Evolutionary conservation across 2,797 vertebrate species (phyloP), one percentile per base, ranked within the genome.

Genomic region (Acrossocheilus fasciatus): DNA sequence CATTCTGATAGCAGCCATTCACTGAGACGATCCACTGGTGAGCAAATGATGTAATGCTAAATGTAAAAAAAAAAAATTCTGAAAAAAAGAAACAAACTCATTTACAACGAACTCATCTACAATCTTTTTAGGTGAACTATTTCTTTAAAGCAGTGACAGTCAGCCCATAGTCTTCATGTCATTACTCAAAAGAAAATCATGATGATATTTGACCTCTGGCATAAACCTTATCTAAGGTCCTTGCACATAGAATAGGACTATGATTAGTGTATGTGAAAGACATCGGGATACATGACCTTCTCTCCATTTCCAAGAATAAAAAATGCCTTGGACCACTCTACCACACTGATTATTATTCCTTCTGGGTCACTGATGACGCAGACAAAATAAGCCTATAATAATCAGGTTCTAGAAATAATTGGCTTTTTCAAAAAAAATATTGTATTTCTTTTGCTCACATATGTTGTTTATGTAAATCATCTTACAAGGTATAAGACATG

Each of bases 211-310:
- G 62, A 83, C 39, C 75, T 84, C 11, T 52, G 54, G 77, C 81
- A 85, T 79, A 43, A 64, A 68, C 57, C 45, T 87, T 80, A 77
- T 77, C 74, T 72, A 86, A 84, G 90, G 88, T 92, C 89, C 91
- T 41, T 8, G 8, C 41, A 41, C 41, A 10, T 84, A 90, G 8
- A 1, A 3, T 82, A 36, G 15, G 23, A 57, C 34, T 82, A 39
- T 54, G n/a, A 17, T 82, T 72, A 69, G 23, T 18, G 2, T 41
- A 39, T 17, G 36, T 41, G 50, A 52, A 70, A 81, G 8, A 68
- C 7, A 72, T 41, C 1, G 50, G 50, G 43, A 81, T 39, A 62
- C 36, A 43, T 41, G 57, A 66, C 41, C 39, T 80, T 3, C n/a
- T 50, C 64, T 50, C 6, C 30, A 68, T 52, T 50, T 81, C 79